phyloP scores from a whole-genome alignment of 1,140 invertebrate species.

The Leptoteleia sp. region DNA sequence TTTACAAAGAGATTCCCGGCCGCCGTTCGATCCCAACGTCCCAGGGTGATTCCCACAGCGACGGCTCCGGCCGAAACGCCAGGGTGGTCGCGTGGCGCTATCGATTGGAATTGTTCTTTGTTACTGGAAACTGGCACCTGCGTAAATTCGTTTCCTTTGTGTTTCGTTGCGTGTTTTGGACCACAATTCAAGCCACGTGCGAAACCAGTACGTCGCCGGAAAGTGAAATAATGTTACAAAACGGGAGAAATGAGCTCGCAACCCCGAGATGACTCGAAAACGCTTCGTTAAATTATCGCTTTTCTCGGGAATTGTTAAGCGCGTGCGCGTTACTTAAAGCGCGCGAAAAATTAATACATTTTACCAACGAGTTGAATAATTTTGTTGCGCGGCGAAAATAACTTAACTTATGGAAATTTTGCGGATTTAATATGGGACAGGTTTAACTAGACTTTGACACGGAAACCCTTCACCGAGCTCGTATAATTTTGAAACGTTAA shows the following conservation, averaged over 20 bases:
- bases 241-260: neutral
- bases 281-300: too few relatives aligned
- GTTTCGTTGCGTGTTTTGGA: slow-evolving; percentile 51
- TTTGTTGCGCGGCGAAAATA: slow-evolving; percentile 2
- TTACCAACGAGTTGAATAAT: too few relatives aligned
- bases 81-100: slow-evolving; percentile 46
- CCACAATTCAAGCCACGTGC: slow-evolving; percentile 51
- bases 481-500: slow-evolving; percentile 23
- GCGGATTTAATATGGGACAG: neutral
- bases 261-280: neutral
- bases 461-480: slow-evolving; percentile 2
- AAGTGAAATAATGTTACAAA: slow-evolving; percentile 28
- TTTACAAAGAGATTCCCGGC: slow-evolving; percentile 23
- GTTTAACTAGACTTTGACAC: slow-evolving; percentile 10
- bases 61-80: slow-evolving; percentile 35
- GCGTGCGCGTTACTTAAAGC: too few relatives aligned
- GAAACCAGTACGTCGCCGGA: slow-evolving; percentile 41
- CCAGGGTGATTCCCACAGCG: slow-evolving; percentile 65
- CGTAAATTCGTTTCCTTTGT: slow-evolving; percentile 63
- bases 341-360: too few relatives aligned
- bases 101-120: slow-evolving; percentile 68
- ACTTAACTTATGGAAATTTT: slow-evolving; percentile 3
- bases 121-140: slow-evolving; percentile 61
- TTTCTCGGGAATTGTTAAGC: too few relatives aligned
- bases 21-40: slow-evolving; percentile 60